Percentiles rank a stretch among this genome's conserved stretches.
Conservation (phyloP, 2,888 invertebrate species). For the Uropetala carovei region DNA sequence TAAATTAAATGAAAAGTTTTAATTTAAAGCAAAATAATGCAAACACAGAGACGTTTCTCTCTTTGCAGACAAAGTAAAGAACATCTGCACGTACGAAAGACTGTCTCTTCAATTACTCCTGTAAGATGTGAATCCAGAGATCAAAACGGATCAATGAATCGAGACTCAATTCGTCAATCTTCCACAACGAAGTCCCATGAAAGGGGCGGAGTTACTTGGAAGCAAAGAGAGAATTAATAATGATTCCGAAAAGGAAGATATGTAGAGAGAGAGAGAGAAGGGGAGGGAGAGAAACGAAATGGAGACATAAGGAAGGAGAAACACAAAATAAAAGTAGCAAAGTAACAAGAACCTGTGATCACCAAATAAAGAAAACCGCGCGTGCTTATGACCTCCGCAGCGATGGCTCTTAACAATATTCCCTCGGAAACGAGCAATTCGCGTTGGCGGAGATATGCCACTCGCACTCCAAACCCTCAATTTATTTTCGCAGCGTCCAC, state of each 20-base stretch:
- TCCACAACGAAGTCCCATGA: neutral
- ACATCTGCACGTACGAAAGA: too few relatives aligned
- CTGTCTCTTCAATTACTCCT: too few relatives aligned
- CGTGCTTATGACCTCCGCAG: conserved; percentile 48
- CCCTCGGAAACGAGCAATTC: neutral
- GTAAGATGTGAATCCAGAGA: too few relatives aligned
- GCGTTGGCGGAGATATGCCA: neutral
- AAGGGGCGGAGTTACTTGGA: neutral
- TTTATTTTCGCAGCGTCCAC: conserved; percentile 38
- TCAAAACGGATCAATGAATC: too few relatives aligned
- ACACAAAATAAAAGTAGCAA: neutral
- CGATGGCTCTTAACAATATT: neutral
- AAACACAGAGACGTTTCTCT: too few relatives aligned
- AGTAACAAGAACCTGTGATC: neutral
- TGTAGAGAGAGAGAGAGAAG: neutral
- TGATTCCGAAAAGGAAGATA: neutral
- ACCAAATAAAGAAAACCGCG: neutral
- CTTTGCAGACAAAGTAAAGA: too few relatives aligned
- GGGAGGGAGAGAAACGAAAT: neutral
- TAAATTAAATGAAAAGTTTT: too few relatives aligned
- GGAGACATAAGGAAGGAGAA: neutral
- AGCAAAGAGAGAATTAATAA: neutral
- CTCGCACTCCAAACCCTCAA: conserved; percentile 7
- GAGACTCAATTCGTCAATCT: neutral
- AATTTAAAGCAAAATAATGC: too few relatives aligned